Conservation (phyloP, 2,113 vertebrate species). For the Alouatta palliata region DNA sequence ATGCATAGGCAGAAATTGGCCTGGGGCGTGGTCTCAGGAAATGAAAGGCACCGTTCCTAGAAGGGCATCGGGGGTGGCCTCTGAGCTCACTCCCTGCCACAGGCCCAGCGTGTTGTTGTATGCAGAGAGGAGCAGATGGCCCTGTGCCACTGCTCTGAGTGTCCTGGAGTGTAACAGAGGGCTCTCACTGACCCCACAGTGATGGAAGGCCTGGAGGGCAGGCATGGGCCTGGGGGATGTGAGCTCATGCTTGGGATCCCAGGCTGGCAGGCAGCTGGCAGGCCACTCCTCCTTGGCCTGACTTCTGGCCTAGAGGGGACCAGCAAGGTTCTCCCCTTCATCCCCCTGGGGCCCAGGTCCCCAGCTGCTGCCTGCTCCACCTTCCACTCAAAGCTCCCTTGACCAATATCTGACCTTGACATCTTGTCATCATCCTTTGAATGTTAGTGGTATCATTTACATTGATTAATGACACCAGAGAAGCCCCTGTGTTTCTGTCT, state of each 20-base stretch:
- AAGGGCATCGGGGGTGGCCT: neutral
- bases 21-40: neutral
- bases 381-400: neutral
- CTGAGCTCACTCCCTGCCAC: neutral
- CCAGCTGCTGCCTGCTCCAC: accelerated
- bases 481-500: neutral
- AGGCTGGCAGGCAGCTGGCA: neutral
- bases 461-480: neutral
- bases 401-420: neutral
- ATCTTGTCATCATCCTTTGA: neutral
- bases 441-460: neutral
- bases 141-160: neutral
- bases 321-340: neutral
- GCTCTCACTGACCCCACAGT: neutral
- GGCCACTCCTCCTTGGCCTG: neutral
- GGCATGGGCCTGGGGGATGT: accelerated
- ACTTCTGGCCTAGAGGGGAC: neutral
- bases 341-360: neutral
- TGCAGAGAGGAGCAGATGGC: accelerated
- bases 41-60: neutral
- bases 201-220: too few species aligned
- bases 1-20: neutral
- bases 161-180: neutral
- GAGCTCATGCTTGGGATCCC: neutral
- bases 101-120: neutral